phyloP scores from a whole-genome alignment of 2,888 invertebrate genomes.

The Buathra laborator region DNA sequence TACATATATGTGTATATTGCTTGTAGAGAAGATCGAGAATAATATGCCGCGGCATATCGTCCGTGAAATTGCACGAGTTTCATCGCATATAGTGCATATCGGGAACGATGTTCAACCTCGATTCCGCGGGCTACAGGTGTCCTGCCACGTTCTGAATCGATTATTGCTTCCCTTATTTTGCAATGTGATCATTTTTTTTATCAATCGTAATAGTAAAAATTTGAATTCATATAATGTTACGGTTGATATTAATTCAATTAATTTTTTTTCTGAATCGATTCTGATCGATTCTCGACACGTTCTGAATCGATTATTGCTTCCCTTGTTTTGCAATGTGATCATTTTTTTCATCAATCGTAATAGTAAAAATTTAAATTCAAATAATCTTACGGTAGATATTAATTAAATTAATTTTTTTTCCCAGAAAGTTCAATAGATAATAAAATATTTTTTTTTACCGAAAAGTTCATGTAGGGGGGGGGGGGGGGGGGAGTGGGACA shows the following conservation, averaged over 20 bases:
- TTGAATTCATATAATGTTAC: neutral
- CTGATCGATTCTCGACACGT: conserved; percentile 11
- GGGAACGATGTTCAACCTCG: conserved; percentile 37
- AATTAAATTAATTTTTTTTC: neutral
- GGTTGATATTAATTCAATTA: neutral
- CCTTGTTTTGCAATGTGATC: neutral
- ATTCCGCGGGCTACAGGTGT: conserved; percentile 51
- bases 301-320: conserved; percentile 8
- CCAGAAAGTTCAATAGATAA: no score
- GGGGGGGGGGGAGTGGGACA: no score
- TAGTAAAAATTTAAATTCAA: neutral
- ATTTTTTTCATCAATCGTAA: neutral
- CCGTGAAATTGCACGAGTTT: conserved; percentile 64
- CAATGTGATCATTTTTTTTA: neutral
- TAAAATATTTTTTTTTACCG: no score
- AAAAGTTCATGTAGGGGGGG: no score
- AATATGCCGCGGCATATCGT: conserved; percentile 58
- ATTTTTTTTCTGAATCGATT: neutral
- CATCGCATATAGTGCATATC: conserved; percentile 51
- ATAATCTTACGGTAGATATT: neutral
- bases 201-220: neutral
- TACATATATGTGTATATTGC: conserved; percentile 10
- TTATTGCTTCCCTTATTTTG: conserved; percentile 14
- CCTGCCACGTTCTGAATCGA: conserved; percentile 12
- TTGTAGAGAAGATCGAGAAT: conserved; percentile 49